phyloP scores from a whole-genome alignment of 2,888 invertebrate genomes.

The Elegia similella region DNA sequence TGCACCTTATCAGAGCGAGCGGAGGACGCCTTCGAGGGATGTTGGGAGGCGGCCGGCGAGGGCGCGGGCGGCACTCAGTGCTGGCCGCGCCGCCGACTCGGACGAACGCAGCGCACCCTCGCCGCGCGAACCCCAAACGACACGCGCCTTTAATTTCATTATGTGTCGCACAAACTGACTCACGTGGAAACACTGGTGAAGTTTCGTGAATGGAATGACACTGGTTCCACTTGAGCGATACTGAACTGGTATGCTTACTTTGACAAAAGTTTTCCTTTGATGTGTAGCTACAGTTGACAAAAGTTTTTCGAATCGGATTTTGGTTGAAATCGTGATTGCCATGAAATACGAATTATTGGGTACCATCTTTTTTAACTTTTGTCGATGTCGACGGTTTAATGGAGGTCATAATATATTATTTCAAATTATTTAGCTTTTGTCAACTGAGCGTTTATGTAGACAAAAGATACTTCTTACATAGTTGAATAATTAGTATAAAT shows the following conservation, averaged over 20 bases:
- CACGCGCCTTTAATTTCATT: constrained; percentile 61
- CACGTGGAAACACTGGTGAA: constrained; percentile 53
- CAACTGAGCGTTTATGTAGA: not conserved
- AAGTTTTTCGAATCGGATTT: constrained; percentile 18
- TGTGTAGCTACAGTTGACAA: constrained; percentile 23
- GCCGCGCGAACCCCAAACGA: constrained; percentile 30
- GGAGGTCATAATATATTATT: not conserved
- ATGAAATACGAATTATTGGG: constrained; percentile 9
- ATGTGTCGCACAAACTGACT: constrained; percentile 70
- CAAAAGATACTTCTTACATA: not conserved
- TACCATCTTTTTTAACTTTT: constrained; percentile 5
- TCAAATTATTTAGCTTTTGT: constrained; percentile 7
- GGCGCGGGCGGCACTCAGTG: constrained; percentile 50
- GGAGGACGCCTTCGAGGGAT: constrained; percentile 51
- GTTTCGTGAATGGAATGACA: constrained; percentile 51
- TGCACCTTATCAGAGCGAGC: constrained; percentile 59
- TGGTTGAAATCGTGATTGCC: constrained; percentile 7
- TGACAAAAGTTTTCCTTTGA: constrained; percentile 33
- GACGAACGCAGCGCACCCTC: constrained; percentile 55
- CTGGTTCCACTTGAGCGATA: constrained; percentile 40
- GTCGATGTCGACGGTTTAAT: constrained; percentile 9
- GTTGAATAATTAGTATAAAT: not conserved
- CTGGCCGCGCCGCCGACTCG: constrained; percentile 65
- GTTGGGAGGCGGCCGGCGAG: constrained; percentile 55
- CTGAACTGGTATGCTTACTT: constrained; percentile 56